Evolutionary conservation across 2,888 invertebrate species (phyloP).

Genomic region (Athalia circularis): DNA sequence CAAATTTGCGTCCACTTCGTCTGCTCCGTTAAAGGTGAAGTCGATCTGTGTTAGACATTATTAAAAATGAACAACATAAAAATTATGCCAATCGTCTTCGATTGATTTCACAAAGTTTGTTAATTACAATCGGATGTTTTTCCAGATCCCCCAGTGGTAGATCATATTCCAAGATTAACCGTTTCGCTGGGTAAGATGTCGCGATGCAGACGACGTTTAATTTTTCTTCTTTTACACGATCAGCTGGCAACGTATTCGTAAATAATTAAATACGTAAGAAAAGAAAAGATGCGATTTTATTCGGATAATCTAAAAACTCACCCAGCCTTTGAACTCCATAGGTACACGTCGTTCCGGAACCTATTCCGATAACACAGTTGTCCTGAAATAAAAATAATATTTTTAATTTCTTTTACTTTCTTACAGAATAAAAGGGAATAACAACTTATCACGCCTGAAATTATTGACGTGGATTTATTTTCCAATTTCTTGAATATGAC

Average conservation of each 20-base stretch:
- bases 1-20: conserved; percentile 93
- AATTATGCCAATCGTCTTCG: neutral
- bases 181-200: conserved; percentile 95
- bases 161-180: conserved; percentile 88
- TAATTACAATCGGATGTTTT: conserved; percentile 80
- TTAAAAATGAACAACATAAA: conserved; percentile 29
- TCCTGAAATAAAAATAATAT: too few species aligned
- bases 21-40: conserved; percentile 97
- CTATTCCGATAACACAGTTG: too few species aligned
- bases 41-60: conserved; percentile 78
- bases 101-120: neutral
- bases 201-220: conserved; percentile 90
- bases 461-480: too few species aligned
- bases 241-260: conserved; percentile 72
- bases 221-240: conserved; percentile 85
- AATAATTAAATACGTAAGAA: neutral
- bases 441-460: too few species aligned
- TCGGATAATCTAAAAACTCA: neutral
- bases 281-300: neutral
- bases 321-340: neutral
- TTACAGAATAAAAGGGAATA: too few species aligned
- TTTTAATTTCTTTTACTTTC: too few species aligned
- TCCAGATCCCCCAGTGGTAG: conserved; percentile 91
- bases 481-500: too few species aligned
- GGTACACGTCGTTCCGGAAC: neutral